Conservation (phyloP, 2,888 invertebrate species). For the Hydropsyche betteni region DNA sequence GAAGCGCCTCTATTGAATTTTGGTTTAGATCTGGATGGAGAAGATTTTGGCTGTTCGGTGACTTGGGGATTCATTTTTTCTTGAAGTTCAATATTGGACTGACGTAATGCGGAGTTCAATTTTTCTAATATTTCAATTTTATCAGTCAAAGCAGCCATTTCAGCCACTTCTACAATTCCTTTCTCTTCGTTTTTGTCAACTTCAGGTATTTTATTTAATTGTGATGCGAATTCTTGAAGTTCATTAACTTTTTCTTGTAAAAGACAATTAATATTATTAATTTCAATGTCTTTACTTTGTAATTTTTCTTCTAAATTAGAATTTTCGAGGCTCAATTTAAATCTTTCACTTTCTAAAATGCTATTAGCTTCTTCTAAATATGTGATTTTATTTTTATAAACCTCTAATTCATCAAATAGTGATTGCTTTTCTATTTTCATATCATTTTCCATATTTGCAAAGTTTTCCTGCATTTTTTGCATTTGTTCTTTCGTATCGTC, state of each 20-base stretch:
- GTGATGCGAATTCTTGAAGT: constrained; percentile 58
- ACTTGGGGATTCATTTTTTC: constrained; percentile 43
- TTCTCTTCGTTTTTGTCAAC: constrained; percentile 68
- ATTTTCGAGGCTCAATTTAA: constrained; percentile 65
- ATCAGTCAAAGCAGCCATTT: constrained; percentile 62
- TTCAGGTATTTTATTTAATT: constrained; percentile 53
- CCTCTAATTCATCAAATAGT: constrained; percentile 65
- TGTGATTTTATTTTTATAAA: constrained; percentile 66
- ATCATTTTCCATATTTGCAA: constrained; percentile 74
- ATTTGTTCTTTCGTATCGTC: constrained; percentile 85
- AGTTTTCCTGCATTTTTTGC: constrained; percentile 82
- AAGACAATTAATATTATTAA: constrained; percentile 52
- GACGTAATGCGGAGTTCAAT: constrained; percentile 65
- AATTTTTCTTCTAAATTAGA: constrained; percentile 67
- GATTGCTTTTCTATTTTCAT: constrained; percentile 74
- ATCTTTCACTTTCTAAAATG: constrained; percentile 63
- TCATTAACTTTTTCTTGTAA: constrained; percentile 53
- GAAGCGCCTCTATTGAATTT: constrained; percentile 56
- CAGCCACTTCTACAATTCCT: constrained; percentile 63
- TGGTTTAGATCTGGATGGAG: constrained; percentile 60
- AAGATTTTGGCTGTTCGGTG: constrained; percentile 54
- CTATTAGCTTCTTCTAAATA: constrained; percentile 68
- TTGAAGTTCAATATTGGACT: constrained; percentile 56
- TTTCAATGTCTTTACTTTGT: constrained; percentile 63
- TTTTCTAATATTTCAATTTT: constrained; percentile 66